Evolutionary conservation across 2,888 invertebrate species (phyloP).

Genomic region (Stegophylla sp.): DNA sequence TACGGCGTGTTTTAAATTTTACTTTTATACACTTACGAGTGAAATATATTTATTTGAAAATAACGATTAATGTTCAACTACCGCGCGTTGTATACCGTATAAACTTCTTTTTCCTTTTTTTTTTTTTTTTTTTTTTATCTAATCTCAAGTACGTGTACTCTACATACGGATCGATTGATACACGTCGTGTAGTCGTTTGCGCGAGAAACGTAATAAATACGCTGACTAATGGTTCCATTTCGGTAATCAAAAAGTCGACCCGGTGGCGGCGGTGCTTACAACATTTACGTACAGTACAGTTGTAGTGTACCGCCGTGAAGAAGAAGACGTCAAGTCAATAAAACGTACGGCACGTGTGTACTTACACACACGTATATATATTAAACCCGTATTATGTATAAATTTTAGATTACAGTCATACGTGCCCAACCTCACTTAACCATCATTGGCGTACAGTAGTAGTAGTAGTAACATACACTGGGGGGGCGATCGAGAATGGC

Average conservation of each 20-base stretch:
- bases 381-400: neutral
- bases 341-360: neutral
- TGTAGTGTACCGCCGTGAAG: neutral
- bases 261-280: neutral
- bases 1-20: neutral
- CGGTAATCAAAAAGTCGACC: conserved; percentile 8
- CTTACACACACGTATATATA: neutral
- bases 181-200: neutral
- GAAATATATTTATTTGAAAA: neutral
- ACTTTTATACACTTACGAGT: neutral
- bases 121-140: neutral
- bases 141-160: neutral
- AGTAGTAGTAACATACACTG: no score
- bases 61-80: neutral
- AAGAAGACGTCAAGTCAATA: conserved; percentile 7
- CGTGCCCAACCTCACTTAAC: no score
- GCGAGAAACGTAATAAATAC: neutral
- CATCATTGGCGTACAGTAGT: no score
- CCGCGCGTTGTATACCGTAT: neutral
- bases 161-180: no score
- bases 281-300: neutral
- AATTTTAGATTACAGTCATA: neutral
- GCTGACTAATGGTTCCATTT: conserved; percentile 8
- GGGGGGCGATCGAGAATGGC: no score
- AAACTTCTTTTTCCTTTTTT: neutral